A percentile compares a stretch with the other conserved stretches of the same genome.
Conservation (phyloP, 2,888 invertebrate genomes). For the Parnassius mnemosyne region DNA sequence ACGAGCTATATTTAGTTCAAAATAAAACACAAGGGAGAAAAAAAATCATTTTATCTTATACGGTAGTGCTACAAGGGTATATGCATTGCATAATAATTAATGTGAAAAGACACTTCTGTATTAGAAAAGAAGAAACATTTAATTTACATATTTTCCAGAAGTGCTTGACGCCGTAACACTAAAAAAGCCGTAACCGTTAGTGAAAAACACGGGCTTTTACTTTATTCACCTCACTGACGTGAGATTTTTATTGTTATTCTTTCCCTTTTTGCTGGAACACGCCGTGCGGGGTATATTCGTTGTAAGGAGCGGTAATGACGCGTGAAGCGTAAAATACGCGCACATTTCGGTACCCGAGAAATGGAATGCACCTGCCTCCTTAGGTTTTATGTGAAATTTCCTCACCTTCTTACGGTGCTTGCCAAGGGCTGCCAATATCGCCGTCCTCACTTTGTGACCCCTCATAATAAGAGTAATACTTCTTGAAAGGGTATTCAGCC, state of each 20-base stretch:
- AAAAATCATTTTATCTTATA: no score
- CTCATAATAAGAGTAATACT: constrained; percentile 77
- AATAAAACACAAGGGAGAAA: no score
- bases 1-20: no score
- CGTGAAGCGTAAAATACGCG: constrained; percentile 75
- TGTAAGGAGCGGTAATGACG: constrained; percentile 66
- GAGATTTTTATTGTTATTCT: constrained; percentile 75
- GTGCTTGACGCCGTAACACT: constrained; percentile 10
- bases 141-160: constrained; percentile 3
- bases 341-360: constrained; percentile 72
- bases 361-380: constrained; percentile 80
- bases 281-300: constrained; percentile 49
- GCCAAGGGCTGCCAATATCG: constrained; percentile 75
- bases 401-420: constrained; percentile 72
- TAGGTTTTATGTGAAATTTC: constrained; percentile 78
- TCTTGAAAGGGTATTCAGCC: constrained; percentile 76
- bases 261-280: constrained; percentile 65
- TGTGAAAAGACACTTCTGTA: no score
- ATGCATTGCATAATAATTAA: no score
- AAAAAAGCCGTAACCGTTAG: constrained; percentile 18
- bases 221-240: constrained; percentile 55
- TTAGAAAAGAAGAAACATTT: constrained; percentile 3
- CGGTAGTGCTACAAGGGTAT: no score
- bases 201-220: constrained; percentile 31
- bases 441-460: constrained; percentile 78